Evolutionary conservation across 2,888 invertebrate genomes (phyloP), one percentile per base, ranked within the genome.

Genomic region (Aspidiotus destructor): DNA sequence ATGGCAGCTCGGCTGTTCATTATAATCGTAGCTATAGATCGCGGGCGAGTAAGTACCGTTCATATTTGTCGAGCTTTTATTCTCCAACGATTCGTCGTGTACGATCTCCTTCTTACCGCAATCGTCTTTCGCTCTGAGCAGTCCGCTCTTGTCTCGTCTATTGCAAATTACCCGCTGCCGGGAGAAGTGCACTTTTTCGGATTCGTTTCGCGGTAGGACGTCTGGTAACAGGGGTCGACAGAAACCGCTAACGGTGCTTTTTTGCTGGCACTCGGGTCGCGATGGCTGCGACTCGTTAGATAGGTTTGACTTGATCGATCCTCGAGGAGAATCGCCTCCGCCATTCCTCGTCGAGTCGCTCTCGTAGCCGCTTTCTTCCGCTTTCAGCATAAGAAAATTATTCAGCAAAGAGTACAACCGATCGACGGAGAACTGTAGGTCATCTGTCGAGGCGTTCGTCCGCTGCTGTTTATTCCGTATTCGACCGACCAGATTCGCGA

Each of bases 291-390:
- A n/a, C 48, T 65, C 70, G 17, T 55, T 53, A 15, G 71, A 70
- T 28, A 72, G 69, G 10, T 72, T 71, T 16, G 74, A 74, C 62
- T 72, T 72, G 40, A 74, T 74, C 1, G 74, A 74, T 63, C 81
- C 81, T 68, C 81, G 77, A 0, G 82, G 82, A 1, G 82, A 82
- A 74, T 82, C 81, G 13, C 74, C 79, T 5, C 65, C 65, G 7
- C 80, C 80, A 2, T 79, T 77, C 72, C 81, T 76, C 0, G 82
- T 82, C 15, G 82, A 82, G 74, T 84, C 84, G 58, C 82, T 82
- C 71, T 83, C 83, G 73, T 84, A 84, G 15, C 83, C 84, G 73
- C 82, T 83, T 74, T 83, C 84, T 72, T 83, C 83, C 10, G 79
- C 78, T 69, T 76, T 77, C 7, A 79, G 41, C 16, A 70, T 28